Percentiles rank a stretch among this genome's conserved stretches.
Evolutionary conservation across 2,888 invertebrate species (phyloP).

Genomic region (Geotrupes spiniger): DNA sequence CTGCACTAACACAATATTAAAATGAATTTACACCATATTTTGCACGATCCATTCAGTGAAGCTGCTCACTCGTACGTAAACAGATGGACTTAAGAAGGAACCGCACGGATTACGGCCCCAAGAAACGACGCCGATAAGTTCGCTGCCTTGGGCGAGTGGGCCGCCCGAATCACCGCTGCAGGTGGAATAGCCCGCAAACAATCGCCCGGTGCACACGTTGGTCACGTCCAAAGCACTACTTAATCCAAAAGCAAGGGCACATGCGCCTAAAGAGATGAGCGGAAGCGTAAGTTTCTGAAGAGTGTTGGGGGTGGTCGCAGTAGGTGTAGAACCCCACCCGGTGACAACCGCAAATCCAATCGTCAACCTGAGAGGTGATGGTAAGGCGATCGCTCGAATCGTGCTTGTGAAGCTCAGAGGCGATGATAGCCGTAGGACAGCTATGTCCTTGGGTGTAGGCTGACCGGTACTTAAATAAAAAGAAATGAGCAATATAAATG

Average conservation of each 20-base stretch:
- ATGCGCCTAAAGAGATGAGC: too few relatives aligned
- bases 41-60: conserved; percentile 55
- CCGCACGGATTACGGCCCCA: conserved; percentile 57
- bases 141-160: conserved; percentile 48
- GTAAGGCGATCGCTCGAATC: conserved; percentile 46
- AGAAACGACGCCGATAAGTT: conserved; percentile 54
- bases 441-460: conserved; percentile 52
- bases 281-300: too few relatives aligned
- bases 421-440: conserved; percentile 47
- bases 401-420: conserved; percentile 38
- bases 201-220: conserved; percentile 54
- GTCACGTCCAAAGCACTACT: conserved; percentile 49
- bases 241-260: too few relatives aligned
- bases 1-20: too few relatives aligned
- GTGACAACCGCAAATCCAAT: conserved; percentile 42
- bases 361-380: conserved; percentile 32
- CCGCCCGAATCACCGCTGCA: conserved; percentile 58
- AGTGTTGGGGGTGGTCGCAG: too few relatives aligned
- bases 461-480: conserved; percentile 16
- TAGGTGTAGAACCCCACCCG: conserved; percentile 50
- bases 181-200: conserved; percentile 49
- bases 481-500: too few relatives aligned
- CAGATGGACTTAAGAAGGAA: conserved; percentile 52
- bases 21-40: too few relatives aligned
- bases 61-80: conserved; percentile 53